phyloP scores from a whole-genome alignment of 92 coral and sea anemone species.

The Anthopleura xanthogrammica region DNA sequence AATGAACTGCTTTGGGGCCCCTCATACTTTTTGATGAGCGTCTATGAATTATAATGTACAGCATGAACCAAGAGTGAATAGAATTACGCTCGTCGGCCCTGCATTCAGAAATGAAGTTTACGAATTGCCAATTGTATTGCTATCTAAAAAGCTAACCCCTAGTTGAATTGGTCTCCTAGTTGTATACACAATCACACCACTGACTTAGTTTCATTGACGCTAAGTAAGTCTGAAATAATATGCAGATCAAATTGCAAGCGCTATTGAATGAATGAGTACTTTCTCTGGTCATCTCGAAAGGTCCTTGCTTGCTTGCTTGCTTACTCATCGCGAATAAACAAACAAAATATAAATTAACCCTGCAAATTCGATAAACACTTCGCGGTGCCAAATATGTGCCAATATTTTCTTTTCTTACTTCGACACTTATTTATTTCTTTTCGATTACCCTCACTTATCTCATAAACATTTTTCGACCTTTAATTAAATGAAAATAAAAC shows the following conservation, averaged over 20 bases:
- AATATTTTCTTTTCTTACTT: slow-evolving; percentile 27
- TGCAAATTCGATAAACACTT: slow-evolving; percentile 55
- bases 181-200: not conserved
- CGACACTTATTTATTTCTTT: slow-evolving; percentile 13
- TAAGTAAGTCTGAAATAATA: slow-evolving; percentile 15
- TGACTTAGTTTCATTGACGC: slow-evolving; percentile 5
- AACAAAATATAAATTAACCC: slow-evolving; percentile 35
- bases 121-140: not conserved
- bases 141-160: not conserved
- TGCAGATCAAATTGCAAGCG: slow-evolving; percentile 14
- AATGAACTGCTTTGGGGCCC: slow-evolving; percentile 35
- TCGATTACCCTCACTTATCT: slow-evolving; percentile 19
- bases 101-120: slow-evolving; percentile 8
- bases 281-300: slow-evolving; percentile 17
- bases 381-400: slow-evolving; percentile 43
- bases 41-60: slow-evolving; percentile 16
- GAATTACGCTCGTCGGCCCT: not conserved
- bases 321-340: slow-evolving; percentile 6
- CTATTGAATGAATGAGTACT: not conserved
- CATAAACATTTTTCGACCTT: slow-evolving; percentile 2
- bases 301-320: slow-evolving; percentile 5
- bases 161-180: not conserved
- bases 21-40: slow-evolving; percentile 18
- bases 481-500: slow-evolving; percentile 1
- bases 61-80: slow-evolving; percentile 10